Conservation (phyloP, 2,113 vertebrate genomes). For the Ciconia maguari region DNA sequence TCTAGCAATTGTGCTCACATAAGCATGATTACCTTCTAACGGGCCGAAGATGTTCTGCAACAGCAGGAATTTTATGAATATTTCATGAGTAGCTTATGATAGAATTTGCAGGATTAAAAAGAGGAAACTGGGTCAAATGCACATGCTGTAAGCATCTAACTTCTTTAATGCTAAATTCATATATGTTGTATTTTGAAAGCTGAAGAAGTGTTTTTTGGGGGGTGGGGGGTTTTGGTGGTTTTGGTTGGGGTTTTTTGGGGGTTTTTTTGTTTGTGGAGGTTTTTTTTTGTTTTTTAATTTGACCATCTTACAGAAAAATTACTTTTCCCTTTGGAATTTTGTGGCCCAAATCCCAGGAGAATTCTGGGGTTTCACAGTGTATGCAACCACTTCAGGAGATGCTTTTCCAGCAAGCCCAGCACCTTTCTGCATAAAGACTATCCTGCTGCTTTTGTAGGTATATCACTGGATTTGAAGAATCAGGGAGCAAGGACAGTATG, state of each 20-base stretch:
- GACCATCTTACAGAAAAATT: background rate
- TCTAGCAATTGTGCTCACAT: conserved; percentile 8
- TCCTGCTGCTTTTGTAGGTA: background rate
- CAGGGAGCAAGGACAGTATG: background rate
- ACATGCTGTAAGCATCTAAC: background rate
- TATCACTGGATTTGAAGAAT: background rate
- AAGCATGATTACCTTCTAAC: conserved; percentile 47
- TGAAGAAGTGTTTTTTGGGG: background rate
- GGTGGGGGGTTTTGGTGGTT: fast-evolving
- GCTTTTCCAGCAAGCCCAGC: background rate
- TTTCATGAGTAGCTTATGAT: conserved; percentile 60
- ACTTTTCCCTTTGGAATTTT: background rate
- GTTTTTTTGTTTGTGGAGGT: background rate
- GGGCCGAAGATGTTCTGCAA: conserved; percentile 41
- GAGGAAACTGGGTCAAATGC: conserved; percentile 64
- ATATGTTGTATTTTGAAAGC: conserved; percentile 12
- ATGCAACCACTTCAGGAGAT: background rate
- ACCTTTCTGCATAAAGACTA: background rate
- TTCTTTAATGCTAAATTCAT: conserved; percentile 26
- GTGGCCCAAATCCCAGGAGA: background rate
- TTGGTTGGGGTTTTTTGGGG: too few species aligned
- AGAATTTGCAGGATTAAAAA: conserved; percentile 57
- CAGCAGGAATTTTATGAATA: conserved; percentile 56
- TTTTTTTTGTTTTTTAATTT: background rate
- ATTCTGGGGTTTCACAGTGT: background rate